Percentiles rank a stretch among this genome's conserved stretches.
Conservation (phyloP, 2,888 invertebrate species). For the Schizaphis graminum region DNA sequence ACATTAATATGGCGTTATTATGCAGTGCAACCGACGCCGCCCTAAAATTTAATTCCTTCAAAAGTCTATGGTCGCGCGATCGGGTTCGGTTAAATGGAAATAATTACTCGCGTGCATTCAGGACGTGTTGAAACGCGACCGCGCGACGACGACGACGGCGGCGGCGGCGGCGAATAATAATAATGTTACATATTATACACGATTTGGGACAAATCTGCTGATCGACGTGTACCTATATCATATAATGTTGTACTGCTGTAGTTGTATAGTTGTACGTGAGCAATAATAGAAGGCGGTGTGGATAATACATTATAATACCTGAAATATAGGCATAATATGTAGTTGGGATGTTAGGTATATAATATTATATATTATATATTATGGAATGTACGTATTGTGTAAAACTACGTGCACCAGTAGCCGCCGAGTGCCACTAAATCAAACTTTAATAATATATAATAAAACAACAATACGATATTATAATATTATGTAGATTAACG, state of each 20-base stretch:
- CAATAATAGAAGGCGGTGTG: neutral
- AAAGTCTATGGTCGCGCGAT: neutral
- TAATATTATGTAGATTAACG: constrained; percentile 33
- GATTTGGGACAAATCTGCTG: neutral
- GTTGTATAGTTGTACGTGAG: neutral
- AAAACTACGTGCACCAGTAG: neutral
- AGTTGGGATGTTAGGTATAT: neutral
- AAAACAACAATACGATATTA: constrained; percentile 38
- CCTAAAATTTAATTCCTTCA: neutral
- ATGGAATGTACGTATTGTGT: neutral
- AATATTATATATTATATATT: neutral
- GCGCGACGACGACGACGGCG: neutral
- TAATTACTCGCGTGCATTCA: neutral
- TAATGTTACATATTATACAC: neutral
- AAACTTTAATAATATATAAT: constrained; percentile 41
- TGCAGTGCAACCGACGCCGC: neutral
- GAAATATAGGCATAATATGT: neutral
- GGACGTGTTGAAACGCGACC: neutral
- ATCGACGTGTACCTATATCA: neutral
- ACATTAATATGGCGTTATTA: neutral
- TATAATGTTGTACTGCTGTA: neutral
- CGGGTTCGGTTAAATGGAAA: neutral
- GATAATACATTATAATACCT: neutral
- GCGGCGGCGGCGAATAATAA: neutral
- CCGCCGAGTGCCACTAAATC: constrained; percentile 30